Base-by-base conservation (phyloP, 92 coral and sea anemone species). In the Pocillopora meandrina region DNA sequence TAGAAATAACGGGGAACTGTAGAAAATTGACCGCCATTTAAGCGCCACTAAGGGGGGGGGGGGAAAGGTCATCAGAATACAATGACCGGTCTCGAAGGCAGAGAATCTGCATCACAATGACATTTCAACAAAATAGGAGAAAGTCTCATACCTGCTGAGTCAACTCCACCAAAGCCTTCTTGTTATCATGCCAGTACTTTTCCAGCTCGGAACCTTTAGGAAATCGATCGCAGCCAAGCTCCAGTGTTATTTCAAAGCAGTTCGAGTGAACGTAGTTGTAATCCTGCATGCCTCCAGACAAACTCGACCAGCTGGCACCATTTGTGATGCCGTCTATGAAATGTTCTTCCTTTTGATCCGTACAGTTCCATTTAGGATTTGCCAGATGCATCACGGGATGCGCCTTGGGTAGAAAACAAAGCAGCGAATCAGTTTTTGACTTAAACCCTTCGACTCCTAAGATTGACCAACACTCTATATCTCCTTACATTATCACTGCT, bases 271-370 rank as follows among this genome's bases (percentile, higher is more conserved):
- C 98, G 57, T 96, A 96, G 86, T 95, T 96, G 61, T 85, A 96
- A 56, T 96, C 99, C 84, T 96, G 99, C 99, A 96, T 96, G 33
- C 99, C 99, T 3, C 99, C 99, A 0, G 99, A 94, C 42, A 96
- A 86, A 49, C 97, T 92, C 26, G 88, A 94, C 99, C 99, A 96
- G 14, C 91, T 94, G 19, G 99, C 99, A 61, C 99, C 99, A 72
- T 96, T 96, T 5, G 99, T 96, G 74, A 96, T 96, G 12, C 99
- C 99, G 71, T 96, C 99, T 12, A 96, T 96, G 67, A 96, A 96
- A 65, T 95, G 99, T 76, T 96, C 98, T 61, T 95, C 90, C 35
- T 95, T 96, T 55, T 87, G 86, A 62, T 96, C 92, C 12, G 82
- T 87, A 68, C 99, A 96, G 65, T 93, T 96, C 99, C 99, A 96